A percentile compares a stretch with the other conserved stretches of the same genome.
These are phyloP conservation scores for Hydrotaea diabolus DNA, from an alignment of 2,888 invertebrate genomes.

Conservation along the genomic window DNA sequence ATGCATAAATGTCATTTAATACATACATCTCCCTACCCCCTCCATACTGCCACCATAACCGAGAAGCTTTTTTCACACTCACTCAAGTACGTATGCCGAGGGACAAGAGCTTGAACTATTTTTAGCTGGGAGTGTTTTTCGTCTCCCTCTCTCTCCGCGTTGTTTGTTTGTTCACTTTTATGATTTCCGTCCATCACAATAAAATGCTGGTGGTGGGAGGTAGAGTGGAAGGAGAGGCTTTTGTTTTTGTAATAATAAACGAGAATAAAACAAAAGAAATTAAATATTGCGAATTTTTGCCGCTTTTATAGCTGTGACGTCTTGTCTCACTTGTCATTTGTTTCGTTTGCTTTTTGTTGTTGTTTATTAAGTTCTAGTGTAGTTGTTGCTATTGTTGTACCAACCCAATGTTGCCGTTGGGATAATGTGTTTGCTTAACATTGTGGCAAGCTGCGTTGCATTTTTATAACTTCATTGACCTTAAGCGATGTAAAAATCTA, in stretches of 20 bases:
- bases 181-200: background rate
- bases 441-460: constrained; percentile 33
- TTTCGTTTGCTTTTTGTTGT: constrained; percentile 22
- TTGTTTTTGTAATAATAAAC: background rate
- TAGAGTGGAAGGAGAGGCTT: background rate
- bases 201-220: background rate
- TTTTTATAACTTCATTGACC: constrained; percentile 59
- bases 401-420: background rate
- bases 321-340: background rate
- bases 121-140: background rate
- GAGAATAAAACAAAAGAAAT: constrained; percentile 1
- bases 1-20: constrained; percentile 13
- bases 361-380: background rate
- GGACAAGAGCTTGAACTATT: constrained; percentile 8
- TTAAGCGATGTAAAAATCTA: background rate
- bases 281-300: constrained; percentile 17
- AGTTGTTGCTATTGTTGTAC: constrained; percentile 26
- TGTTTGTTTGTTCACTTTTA: background rate
- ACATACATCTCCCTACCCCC: too few relatives aligned
- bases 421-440: background rate
- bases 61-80: background rate
- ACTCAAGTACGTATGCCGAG: background rate
- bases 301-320: background rate
- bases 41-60: background rate
- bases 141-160: background rate